These are phyloP conservation scores for Chymomyza caudatula DNA, from an alignment of 2,888 invertebrate species.

Conservation along the genomic window DNA sequence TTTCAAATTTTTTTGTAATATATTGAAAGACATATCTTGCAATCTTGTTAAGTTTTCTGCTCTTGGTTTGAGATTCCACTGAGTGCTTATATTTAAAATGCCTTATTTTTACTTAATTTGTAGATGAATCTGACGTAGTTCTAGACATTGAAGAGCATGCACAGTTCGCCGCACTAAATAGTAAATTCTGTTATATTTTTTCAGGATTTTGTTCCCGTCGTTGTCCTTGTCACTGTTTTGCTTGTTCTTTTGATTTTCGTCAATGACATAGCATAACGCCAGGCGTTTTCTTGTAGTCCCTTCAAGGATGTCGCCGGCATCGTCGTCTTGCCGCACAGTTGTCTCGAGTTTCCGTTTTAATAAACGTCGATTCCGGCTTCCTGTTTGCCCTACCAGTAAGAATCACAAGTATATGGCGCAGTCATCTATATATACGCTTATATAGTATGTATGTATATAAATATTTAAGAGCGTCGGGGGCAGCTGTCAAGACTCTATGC, in stretches of 20 bases:
- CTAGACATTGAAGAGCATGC: too few species aligned
- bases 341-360: constrained; percentile 74
- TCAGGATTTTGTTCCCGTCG: background rate
- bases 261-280: background rate
- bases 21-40: too few species aligned
- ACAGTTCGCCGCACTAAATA: too few species aligned
- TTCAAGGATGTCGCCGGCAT: constrained; percentile 10
- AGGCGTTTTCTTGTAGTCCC: background rate
- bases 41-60: too few species aligned
- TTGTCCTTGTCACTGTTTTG: background rate
- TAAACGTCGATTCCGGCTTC: constrained; percentile 74
- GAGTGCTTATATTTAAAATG: too few species aligned
- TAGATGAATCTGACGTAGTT: too few species aligned
- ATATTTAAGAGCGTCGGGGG: background rate
- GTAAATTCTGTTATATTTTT: background rate
- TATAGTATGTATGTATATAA: background rate
- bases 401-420: constrained; percentile 16
- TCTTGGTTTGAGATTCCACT: too few species aligned
- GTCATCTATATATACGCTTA: background rate
- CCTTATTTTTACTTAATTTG: too few species aligned
- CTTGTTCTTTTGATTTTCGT: background rate
- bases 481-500: constrained; percentile 3
- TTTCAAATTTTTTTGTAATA: too few species aligned
- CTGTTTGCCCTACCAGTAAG: constrained; percentile 50
- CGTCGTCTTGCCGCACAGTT: constrained; percentile 52